phyloP scores from a whole-genome alignment of 1,140 invertebrate species.

The Drosophila kurseongensis region DNA sequence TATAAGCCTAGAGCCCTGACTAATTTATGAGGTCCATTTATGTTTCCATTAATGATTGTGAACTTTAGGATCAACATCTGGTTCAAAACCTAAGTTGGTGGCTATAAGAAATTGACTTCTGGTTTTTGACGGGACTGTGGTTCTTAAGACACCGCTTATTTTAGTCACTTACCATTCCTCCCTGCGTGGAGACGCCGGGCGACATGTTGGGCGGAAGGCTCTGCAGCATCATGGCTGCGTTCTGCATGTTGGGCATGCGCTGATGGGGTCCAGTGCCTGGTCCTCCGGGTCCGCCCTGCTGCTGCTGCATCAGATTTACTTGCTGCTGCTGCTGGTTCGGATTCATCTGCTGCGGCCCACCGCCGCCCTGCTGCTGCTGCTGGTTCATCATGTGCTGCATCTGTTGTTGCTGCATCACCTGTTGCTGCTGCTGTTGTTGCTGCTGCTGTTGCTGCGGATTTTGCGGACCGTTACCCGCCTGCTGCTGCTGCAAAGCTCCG shows the following conservation, averaged over 20 bases:
- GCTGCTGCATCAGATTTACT: constrained; percentile 65
- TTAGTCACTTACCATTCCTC: constrained; percentile 83
- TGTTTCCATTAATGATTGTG: too few relatives aligned
- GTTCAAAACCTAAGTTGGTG: too few relatives aligned
- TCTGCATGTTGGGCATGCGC: constrained; percentile 79
- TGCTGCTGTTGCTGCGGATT: constrained; percentile 85
- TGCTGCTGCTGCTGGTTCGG: constrained; percentile 73
- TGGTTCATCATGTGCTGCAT: constrained; percentile 86
- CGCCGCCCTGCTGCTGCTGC: constrained; percentile 83
- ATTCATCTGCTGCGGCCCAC: constrained; percentile 85
- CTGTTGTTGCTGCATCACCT: constrained; percentile 85
- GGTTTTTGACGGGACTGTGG: neutral
- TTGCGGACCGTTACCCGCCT: constrained; percentile 84
- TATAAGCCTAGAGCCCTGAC: too few relatives aligned
- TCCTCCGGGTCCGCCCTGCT: constrained; percentile 55
- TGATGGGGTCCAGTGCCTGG: constrained; percentile 68
- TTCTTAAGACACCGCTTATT: neutral
- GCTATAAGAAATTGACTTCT: too few relatives aligned
- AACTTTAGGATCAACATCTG: too few relatives aligned
- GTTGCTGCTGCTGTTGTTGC: constrained; percentile 85
- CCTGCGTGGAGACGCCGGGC: constrained; percentile 84
- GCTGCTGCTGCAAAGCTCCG: constrained; percentile 84
- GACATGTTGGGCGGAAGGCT: constrained; percentile 68
- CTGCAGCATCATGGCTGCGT: constrained; percentile 76
- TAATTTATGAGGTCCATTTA: too few relatives aligned